These are phyloP conservation scores for Neocloeon triangulifer DNA, from an alignment of 1,140 invertebrate species.

Conservation along the genomic window DNA sequence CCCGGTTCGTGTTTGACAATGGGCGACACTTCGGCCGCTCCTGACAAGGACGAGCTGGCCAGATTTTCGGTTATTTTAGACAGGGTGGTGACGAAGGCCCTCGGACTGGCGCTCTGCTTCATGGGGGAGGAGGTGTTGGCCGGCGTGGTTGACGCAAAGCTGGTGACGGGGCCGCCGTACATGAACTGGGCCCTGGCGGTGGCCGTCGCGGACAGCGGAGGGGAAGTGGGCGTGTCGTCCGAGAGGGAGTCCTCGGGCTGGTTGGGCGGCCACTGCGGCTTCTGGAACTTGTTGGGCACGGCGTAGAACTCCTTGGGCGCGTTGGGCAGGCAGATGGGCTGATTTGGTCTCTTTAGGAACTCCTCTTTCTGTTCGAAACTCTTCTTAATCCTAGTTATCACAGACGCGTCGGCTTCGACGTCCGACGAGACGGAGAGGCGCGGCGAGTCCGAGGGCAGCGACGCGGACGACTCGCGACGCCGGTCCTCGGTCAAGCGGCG, in stretches of 20 bases:
- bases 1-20: constrained; percentile 14
- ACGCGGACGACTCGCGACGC: too few relatives aligned
- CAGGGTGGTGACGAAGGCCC: constrained; percentile 28
- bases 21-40: too few relatives aligned
- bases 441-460: constrained; percentile 2
- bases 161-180: constrained; percentile 12
- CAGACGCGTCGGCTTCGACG: constrained; percentile 6
- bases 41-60: constrained; percentile 10
- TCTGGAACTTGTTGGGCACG: constrained; percentile 46
- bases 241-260: constrained; percentile 12
- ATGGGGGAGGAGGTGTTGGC: constrained; percentile 2
- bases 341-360: constrained; percentile 49
- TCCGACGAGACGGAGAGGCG: not conserved
- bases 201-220: constrained; percentile 8
- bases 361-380: constrained; percentile 72
- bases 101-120: constrained; percentile 6
- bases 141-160: constrained; percentile 7
- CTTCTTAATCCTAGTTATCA: constrained; percentile 36
- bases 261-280: constrained; percentile 44
- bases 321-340: constrained; percentile 26
- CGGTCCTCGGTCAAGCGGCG: too few relatives aligned
- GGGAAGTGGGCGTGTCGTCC: constrained; percentile 12
- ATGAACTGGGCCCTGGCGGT: constrained; percentile 9
- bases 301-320: constrained; percentile 44
- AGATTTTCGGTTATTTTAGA: constrained; percentile 37